Conservation (phyloP, 2,113 vertebrate species). For the Ovis aries region DNA sequence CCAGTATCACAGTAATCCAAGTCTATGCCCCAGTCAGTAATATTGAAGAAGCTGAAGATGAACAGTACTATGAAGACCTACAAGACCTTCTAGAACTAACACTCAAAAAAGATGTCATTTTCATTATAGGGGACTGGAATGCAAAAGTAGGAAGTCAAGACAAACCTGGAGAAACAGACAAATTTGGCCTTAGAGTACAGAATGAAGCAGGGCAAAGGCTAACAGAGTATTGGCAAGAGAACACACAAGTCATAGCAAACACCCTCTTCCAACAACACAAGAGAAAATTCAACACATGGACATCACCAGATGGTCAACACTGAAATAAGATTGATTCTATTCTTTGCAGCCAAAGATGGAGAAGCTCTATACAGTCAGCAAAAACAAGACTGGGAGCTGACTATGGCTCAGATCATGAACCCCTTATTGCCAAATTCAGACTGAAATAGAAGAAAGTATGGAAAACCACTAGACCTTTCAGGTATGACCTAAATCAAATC, state of each 20-base stretch:
- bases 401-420: neutral
- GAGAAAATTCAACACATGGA: neutral
- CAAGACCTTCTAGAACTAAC: neutral
- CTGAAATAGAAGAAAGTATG: neutral
- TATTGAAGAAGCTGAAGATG: neutral
- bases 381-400: neutral
- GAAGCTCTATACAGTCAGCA: neutral
- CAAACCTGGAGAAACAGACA: neutral
- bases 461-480: neutral
- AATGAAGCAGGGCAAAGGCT: neutral
- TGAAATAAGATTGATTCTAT: neutral
- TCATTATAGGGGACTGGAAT: neutral
- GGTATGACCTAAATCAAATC: neutral
- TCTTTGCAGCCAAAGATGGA: neutral
- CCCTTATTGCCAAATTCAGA: neutral
- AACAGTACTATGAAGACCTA: neutral
- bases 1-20: neutral
- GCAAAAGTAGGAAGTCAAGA: neutral
- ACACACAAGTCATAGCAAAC: neutral
- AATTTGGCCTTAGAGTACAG: neutral
- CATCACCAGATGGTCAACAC: neutral
- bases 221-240: neutral
- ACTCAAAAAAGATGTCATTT: neutral
- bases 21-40: neutral
- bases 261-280: neutral